These are phyloP conservation scores for Ranitomeya variabilis DNA, from an alignment of 2,113 vertebrate species.

Conservation along the genomic window DNA sequence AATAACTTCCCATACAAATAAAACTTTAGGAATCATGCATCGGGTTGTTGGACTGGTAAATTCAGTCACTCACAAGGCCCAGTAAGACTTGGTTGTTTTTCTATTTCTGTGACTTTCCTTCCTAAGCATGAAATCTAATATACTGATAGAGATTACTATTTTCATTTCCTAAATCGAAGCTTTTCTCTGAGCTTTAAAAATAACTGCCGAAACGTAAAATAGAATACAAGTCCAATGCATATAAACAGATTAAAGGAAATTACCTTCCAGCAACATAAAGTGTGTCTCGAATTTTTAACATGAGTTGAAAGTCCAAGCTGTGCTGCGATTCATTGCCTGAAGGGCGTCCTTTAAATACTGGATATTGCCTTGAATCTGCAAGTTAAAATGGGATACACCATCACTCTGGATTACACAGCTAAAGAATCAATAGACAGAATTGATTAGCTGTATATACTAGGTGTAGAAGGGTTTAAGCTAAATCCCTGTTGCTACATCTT, in stretches of 20 bases:
- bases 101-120: background rate
- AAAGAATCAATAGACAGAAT: slow-evolving; percentile 77
- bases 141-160: slow-evolving; percentile 6
- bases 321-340: slow-evolving; percentile 98
- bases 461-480: slow-evolving; percentile 81
- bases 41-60: background rate
- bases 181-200: slow-evolving; percentile 67
- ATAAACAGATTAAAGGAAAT: slow-evolving; percentile 83
- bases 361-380: slow-evolving; percentile 95
- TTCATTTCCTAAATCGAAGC: slow-evolving; percentile 65
- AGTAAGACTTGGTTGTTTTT: background rate
- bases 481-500: slow-evolving; percentile 76
- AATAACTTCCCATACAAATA: background rate
- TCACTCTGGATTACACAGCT: slow-evolving; percentile 80
- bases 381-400: slow-evolving; percentile 77
- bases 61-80: background rate
- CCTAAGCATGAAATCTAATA: slow-evolving; percentile 18
- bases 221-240: slow-evolving; percentile 82
- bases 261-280: slow-evolving; percentile 99
- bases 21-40: background rate
- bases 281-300: slow-evolving; percentile 98
- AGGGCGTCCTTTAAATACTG: slow-evolving; percentile 96
- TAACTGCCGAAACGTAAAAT: slow-evolving; percentile 68
- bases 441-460: slow-evolving; percentile 80
- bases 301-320: slow-evolving; percentile 98